Evolutionary conservation across 2,113 vertebrate genomes (phyloP), one percentile per base, ranked within the genome.

Genomic region (Callospermophilus lateralis): DNA sequence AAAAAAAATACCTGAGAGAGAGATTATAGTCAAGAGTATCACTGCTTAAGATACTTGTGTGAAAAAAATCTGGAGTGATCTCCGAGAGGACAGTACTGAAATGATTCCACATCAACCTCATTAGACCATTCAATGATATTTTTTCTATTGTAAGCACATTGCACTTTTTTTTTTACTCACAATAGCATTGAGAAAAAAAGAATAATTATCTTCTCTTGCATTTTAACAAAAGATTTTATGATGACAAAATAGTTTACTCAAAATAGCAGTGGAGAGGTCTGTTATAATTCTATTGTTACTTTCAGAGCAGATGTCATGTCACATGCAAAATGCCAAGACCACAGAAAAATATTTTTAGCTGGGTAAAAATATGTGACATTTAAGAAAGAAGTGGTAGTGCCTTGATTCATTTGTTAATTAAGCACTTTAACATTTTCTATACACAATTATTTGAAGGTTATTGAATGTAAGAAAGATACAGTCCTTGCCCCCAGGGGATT

Each of bases 291-390:
- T 94, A 97, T 97, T 97, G 97, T 97, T 96, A 90, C 93, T 98
- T 85, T 93, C 84, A 91, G 84, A 96, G 90, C 94, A 98, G 96
- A 95, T 92, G 97, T 89, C 96, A 93, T 90, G 96, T 97, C 93
- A 97, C 86, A 94, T 79, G 77, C 72, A 94, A 96, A 96, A 98
- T 96, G 95, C 89, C 93, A 97, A 95, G 96, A 97, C 95, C 95
- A 96, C 87, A 92, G 96, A 92, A 95, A 96, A 98, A 95, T 96
- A 98, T 96, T 97, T 98, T 98, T 97, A 98, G 95, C 94, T 77
- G 77, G n/a, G 74, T 96, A 98, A 97, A 98, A 98, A 97, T 97
- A 94, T 80, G 84, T 97, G 93, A 97, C 96, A 97, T 98, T 97
- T 96, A 94, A 97, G 93, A 81, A 92, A 96, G 96, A 95, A 97